Base-by-base conservation (phyloP, 2,113 vertebrate species). In the Sciurus niger region DNA sequence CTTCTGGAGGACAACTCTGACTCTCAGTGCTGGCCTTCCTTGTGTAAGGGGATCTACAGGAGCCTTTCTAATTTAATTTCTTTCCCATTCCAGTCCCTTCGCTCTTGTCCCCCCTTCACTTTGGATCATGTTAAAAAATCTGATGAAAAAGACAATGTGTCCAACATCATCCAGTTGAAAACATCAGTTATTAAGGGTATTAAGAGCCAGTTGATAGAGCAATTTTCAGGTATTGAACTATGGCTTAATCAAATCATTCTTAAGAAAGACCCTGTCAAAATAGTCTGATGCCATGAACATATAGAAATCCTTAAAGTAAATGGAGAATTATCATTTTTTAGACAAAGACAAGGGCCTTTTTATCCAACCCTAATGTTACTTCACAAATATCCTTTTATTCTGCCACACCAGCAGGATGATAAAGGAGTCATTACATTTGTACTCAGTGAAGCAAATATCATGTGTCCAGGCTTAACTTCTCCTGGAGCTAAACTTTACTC, bases 161-260 rank as follows among this genome's bases (percentile, higher is more conserved):
- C 99, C 20, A 99, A 99, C 98, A 99, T 99, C 91, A 99, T 99
- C 97, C 99, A 99, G 97, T 98, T 99, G 98, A 99, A 99, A 98
- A 99, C 99, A 12, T 99, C 99, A 20, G 99, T 99, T 98, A 99
- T 99, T 98, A 99, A 99, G 98, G 99, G 99, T 95, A 99, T 99
- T 96, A 99, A 99, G 98, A 99, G 99, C 87, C 99, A 99, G 79
- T 98, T 99, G 97, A 84, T 99, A 98, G 99, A 99, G 63, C 99
- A 99, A 96, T 99, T 99, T 98, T 99, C 99, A 76, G 99, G 99
- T 95, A 99, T 99, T 70, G 99, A 99, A 94, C 98, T 99, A 99
- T 99, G 99, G 99, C 99, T 99, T 94, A 99, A 99, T 98, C 99
- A 99, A 97, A 99, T 99, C 74, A 99, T 99, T 99, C 99, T 99